A percentile compares a stretch with the other conserved stretches of the same genome.
Conservation (phyloP, 2,113 vertebrate genomes). For the human region GRCh38 chr6:136787001-136787500, state of each 20-base stretch:
- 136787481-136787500: background rate
- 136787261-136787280: background rate
- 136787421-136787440: background rate
- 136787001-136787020: background rate
- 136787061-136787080: background rate
- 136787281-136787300: background rate
- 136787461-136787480: background rate
- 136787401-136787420: background rate
- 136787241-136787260: background rate
- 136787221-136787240: background rate
- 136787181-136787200: too few relatives aligned
- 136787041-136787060: background rate
- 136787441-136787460: conserved; percentile 12
- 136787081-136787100: too few relatives aligned
- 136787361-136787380: background rate
- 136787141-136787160: too few relatives aligned
- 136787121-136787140: too few relatives aligned
- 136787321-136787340: background rate
- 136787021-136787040: background rate
- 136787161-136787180: too few relatives aligned
- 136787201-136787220: too few relatives aligned
- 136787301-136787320: background rate
- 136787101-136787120: too few relatives aligned
- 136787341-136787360: background rate
- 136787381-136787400: background rate